Percentiles rank a stretch among this genome's conserved stretches.
Conservation (phyloP, 2,888 invertebrate genomes). For the Tiphia femorata region DNA sequence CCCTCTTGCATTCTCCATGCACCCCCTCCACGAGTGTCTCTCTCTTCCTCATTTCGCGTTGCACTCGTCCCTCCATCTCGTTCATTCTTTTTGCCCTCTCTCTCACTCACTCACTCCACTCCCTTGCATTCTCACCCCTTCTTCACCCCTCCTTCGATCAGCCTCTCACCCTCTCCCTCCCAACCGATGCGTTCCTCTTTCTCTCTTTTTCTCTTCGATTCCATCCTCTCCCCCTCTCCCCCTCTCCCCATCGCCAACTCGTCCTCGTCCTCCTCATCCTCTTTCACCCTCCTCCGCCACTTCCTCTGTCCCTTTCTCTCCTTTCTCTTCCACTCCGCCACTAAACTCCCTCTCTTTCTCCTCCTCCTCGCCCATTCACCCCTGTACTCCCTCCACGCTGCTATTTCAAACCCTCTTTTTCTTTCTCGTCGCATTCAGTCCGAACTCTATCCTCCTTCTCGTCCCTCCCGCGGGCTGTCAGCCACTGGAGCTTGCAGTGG, state of each 20-base stretch:
- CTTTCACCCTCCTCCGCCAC: conserved; percentile 19
- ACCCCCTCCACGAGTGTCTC: too few species aligned
- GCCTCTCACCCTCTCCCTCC: too few species aligned
- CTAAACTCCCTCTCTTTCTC: conserved; percentile 59
- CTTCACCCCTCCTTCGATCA: too few species aligned
- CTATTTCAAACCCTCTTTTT: conserved; percentile 46
- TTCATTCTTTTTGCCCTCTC: too few species aligned
- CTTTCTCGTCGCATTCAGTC: conserved; percentile 53
- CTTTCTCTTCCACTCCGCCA: conserved; percentile 16
- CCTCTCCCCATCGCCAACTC: too few species aligned
- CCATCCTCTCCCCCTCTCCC: conserved; percentile 41
- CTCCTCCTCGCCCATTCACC: conserved; percentile 56
- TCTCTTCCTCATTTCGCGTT: too few species aligned
- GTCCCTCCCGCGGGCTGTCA: conserved; percentile 37
- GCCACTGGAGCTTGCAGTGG: conserved; percentile 19
- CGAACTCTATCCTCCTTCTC: conserved; percentile 44
- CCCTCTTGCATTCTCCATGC: too few species aligned
- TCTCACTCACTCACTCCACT: too few species aligned
- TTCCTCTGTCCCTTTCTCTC: conserved; percentile 4
- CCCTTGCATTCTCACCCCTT: too few species aligned
- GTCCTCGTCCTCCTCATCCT: conserved; percentile 24
- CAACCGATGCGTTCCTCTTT: too few species aligned
- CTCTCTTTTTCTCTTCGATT: conserved; percentile 8
- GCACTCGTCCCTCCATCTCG: too few species aligned
- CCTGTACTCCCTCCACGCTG: conserved; percentile 40